Evolutionary conservation across 2,113 vertebrate species (phyloP), one percentile per base, ranked within the genome.

Genomic region (Pachypanchax playfairii): DNA sequence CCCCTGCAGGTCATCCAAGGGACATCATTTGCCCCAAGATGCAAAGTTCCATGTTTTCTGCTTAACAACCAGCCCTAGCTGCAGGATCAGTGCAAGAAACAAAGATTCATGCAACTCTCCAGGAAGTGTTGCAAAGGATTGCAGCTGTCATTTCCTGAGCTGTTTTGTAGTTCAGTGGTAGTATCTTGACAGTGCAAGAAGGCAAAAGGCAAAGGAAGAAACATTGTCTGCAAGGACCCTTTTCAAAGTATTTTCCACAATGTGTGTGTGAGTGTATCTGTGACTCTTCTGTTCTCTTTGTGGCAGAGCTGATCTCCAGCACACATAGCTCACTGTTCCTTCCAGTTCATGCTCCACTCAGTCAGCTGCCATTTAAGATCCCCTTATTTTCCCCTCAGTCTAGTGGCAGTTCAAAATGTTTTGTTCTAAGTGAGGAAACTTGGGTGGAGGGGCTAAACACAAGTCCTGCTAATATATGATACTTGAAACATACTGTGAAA

Each of bases 61-160:
- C 72, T 51, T 42, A 58, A 52, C 77, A 66, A 39, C 42, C 73
- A 84, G 84, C 84, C 78, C 78, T 58, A 82, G 71, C 83, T 89
- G 67, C 49, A 20, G 63, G 71, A 62, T 65, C 64, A 21, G 57
- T 60, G 24, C 38, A 58, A 52, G 57, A 42, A 65, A 42, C 58
- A 55, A 38, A 65, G 43, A 49, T 24, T 50, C 71, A 51, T 53
- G 59, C 51, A 57, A 50, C 17, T 75, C 68, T 80, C 48, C 28
- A 31, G 59, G 12, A 55, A 47, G 36, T 75, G 41, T 73, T 75
- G 67, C 51, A 42, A 49, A 33, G 56, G 44, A 69, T 70, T 77
- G 69, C 51, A 60, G 52, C 58, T 68, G 76, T 71, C 53, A 55
- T 70, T 79, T 66, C 49, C 64, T 63, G 54, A 58, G 69, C 55